A percentile compares a stretch with the other conserved stretches of the same genome.
Conservation (phyloP, 1,140 invertebrate species). For the Melanaphis sacchari region DNA sequence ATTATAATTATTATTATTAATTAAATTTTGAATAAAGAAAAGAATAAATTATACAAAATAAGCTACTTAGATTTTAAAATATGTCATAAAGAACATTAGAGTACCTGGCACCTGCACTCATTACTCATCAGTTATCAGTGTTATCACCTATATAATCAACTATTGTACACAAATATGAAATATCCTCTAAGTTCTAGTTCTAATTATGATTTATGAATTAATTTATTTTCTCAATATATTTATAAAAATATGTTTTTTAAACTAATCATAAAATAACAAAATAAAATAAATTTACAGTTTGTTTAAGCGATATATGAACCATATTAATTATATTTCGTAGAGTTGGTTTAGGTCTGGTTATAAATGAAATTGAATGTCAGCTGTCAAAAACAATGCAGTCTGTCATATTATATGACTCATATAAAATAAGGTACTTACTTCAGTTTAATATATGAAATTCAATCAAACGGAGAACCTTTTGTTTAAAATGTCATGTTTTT, state of each 20-base stretch:
- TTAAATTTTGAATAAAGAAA: not conserved
- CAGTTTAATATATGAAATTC: not conserved
- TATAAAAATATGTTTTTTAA: not conserved
- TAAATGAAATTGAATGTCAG: conserved; percentile 4
- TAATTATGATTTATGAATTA: not conserved
- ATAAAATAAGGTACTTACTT: not conserved
- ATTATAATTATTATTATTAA: not conserved
- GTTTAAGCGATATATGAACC: not conserved
- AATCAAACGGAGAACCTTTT: not conserved
- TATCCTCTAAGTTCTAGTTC: not conserved
- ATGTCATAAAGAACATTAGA: not conserved
- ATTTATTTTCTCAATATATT: not conserved
- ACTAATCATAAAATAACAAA: not conserved
- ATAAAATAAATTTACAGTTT: not conserved
- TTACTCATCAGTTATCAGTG: not conserved
- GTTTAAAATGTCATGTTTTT: not conserved
- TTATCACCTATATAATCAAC: not conserved
- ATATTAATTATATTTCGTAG: not conserved
- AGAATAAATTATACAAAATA: not conserved
- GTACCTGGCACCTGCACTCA: not conserved
- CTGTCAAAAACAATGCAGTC: conserved; percentile 33
- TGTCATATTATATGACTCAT: too few species aligned
- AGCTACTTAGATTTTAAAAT: not conserved
- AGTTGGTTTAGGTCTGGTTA: not conserved
- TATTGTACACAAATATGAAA: not conserved